phyloP scores from a whole-genome alignment of 2,113 vertebrate genomes.

The Scortum barcoo region DNA sequence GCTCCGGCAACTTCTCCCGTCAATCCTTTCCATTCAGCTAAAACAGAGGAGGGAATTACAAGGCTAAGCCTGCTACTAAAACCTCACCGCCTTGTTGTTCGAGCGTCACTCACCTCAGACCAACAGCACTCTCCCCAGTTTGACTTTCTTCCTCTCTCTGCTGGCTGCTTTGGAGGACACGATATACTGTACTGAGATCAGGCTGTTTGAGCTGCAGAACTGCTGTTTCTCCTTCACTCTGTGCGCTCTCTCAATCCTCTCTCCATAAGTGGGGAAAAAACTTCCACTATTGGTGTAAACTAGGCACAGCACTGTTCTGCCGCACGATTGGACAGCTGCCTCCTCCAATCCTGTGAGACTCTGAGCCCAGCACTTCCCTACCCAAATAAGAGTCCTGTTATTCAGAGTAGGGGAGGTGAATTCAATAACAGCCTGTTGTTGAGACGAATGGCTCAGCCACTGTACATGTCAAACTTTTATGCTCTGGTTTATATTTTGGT shows the following conservation, averaged over 20 bases:
- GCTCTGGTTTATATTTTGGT: not conserved
- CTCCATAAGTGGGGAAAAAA: constrained; percentile 62
- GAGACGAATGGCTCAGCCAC: constrained; percentile 29
- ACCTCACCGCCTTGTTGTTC: constrained; percentile 51
- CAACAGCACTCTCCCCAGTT: constrained; percentile 45
- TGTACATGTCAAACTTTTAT: constrained; percentile 31
- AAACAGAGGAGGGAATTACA: constrained; percentile 44
- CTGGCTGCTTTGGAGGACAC: constrained; percentile 18
- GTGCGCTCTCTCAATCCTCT: constrained; percentile 77
- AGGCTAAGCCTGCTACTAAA: constrained; percentile 45
- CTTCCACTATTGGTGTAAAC: constrained; percentile 84
- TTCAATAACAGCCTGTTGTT: constrained; percentile 61
- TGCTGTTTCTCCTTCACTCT: constrained; percentile 63
- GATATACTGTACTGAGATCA: constrained; percentile 55
- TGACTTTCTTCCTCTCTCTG: constrained; percentile 13
- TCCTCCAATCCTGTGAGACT: constrained; percentile 79
- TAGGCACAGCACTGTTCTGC: constrained; percentile 70
- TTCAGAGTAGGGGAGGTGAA: constrained; percentile 45
- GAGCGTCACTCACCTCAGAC: constrained; percentile 76
- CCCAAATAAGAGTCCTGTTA: constrained; percentile 67
- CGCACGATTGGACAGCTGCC: constrained; percentile 78
- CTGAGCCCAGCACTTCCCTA: constrained; percentile 64
- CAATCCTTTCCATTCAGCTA: constrained; percentile 40
- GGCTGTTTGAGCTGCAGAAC: constrained; percentile 38
- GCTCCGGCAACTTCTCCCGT: constrained; percentile 29